Conservation (phyloP, 2,888 invertebrate genomes). For the Phengaris arion region DNA sequence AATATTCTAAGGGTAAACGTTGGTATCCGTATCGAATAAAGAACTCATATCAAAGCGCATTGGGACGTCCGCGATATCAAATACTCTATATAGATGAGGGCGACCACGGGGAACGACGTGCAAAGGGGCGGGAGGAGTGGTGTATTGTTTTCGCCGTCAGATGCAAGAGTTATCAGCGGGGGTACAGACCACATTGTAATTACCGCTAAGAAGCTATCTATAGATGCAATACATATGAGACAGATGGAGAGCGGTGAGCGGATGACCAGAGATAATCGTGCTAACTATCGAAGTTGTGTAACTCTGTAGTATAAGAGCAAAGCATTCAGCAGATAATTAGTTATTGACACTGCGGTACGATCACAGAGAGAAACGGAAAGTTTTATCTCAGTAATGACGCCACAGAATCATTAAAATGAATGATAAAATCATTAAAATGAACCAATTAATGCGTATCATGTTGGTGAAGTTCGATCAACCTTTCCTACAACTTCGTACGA, state of each 20-base stretch:
- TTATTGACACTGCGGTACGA: too few species aligned
- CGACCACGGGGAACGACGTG: not conserved
- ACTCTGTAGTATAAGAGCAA: not conserved
- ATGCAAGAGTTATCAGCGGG: not conserved
- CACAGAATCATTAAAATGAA: too few species aligned
- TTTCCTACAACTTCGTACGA: too few species aligned
- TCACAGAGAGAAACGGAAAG: too few species aligned
- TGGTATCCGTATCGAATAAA: too few species aligned
- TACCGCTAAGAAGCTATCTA: not conserved
- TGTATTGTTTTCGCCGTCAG: not conserved
- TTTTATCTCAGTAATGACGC: too few species aligned
- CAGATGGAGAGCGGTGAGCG: not conserved
- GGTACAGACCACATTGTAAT: not conserved
- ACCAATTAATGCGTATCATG: not conserved
- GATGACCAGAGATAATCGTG: not conserved
- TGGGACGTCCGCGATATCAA: not conserved
- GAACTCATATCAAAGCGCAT: not conserved
- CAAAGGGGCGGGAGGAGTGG: not conserved
- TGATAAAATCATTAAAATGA: too few species aligned
- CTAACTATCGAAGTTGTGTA: accelerated
- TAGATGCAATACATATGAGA: not conserved
- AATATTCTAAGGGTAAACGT: too few species aligned
- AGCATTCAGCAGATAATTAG: not conserved
- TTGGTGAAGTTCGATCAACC: not conserved
- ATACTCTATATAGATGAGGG: not conserved